Conservation (phyloP, 2,113 vertebrate species). For the Odontesthes bonariensis region DNA sequence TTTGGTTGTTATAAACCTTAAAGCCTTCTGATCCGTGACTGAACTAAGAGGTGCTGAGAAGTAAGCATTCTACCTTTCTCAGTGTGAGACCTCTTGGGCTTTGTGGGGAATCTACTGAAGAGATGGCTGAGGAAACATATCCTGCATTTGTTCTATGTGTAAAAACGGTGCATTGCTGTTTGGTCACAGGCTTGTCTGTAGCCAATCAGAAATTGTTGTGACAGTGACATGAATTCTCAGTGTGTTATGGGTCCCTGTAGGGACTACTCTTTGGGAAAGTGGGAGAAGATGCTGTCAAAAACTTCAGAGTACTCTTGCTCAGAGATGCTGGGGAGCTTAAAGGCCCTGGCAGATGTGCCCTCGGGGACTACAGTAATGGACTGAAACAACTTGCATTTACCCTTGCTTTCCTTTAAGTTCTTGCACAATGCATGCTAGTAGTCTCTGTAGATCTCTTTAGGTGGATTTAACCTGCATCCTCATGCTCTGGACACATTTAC, state of each 20-base stretch:
- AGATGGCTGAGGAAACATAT: constrained; percentile 29
- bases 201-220: constrained; percentile 44
- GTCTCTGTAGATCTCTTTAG: constrained; percentile 18
- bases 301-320: constrained; percentile 28
- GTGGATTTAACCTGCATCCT: constrained; percentile 4
- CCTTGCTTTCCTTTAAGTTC: constrained; percentile 19
- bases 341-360: constrained; percentile 30
- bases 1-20: constrained; percentile 2
- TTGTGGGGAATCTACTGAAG: constrained; percentile 24
- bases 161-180: constrained; percentile 31
- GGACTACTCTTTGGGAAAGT: constrained; percentile 29
- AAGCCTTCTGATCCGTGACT: constrained; percentile 13
- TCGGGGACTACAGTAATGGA: constrained; percentile 28
- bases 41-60: constrained; percentile 26
- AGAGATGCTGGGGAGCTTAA: constrained; percentile 32
- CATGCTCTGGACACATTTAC: constrained; percentile 4
- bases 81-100: constrained; percentile 2
- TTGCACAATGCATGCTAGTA: constrained; percentile 5
- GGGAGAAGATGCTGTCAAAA: constrained; percentile 32
- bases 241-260: constrained; percentile 42
- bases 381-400: constrained; percentile 14
- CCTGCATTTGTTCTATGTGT: constrained; percentile 12
- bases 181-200: constrained; percentile 17
- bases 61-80: neutral
- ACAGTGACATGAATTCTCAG: constrained; percentile 51